Evolutionary conservation across 2,888 invertebrate species (phyloP).

Genomic region (Biston stratarius): DNA sequence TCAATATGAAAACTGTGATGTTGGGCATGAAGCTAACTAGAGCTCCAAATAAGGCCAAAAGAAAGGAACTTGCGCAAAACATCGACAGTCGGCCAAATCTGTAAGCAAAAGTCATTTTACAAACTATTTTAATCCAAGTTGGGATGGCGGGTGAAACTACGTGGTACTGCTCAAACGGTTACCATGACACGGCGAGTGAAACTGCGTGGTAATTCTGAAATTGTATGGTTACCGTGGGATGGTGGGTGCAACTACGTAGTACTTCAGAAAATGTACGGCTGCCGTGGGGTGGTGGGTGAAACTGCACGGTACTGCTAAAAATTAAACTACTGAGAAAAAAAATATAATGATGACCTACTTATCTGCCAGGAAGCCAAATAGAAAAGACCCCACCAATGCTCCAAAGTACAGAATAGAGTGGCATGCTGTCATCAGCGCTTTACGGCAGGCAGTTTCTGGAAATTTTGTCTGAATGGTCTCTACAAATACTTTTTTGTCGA

Average conservation of each 20-base stretch:
- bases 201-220: no score
- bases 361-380: constrained; percentile 71
- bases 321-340: no score
- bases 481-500: constrained; percentile 66
- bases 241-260: no score
- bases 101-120: constrained; percentile 22
- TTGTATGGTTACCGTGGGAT: no score
- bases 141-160: no score
- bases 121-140: no score
- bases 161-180: no score
- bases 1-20: constrained; percentile 52
- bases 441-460: constrained; percentile 57
- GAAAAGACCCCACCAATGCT: constrained; percentile 62
- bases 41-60: constrained; percentile 59
- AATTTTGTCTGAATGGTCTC: constrained; percentile 72
- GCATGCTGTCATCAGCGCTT: constrained; percentile 61
- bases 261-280: no score
- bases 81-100: constrained; percentile 67
- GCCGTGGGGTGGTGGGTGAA: no score
- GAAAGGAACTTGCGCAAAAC: constrained; percentile 54
- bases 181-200: no score
- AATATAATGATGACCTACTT: constrained; percentile 53
- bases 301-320: no score
- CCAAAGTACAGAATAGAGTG: constrained; percentile 68
- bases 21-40: constrained; percentile 63